These are phyloP conservation scores for Caenorhabditis brenneri DNA, from an alignment of 1,140 invertebrate species.

Conservation along the genomic window DNA sequence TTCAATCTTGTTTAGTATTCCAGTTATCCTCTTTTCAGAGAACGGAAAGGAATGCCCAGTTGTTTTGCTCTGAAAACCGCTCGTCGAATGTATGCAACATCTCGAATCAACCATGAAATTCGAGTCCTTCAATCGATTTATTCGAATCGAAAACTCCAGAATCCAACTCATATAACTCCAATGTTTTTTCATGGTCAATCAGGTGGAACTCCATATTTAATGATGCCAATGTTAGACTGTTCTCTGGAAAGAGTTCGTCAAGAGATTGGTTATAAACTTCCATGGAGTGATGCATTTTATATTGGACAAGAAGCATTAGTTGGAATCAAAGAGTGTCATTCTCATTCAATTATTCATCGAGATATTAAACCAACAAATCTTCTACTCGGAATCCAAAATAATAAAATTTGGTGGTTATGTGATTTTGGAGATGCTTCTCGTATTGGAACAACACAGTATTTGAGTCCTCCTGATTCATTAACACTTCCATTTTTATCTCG, in stretches of 20 bases:
- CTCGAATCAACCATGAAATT: neutral
- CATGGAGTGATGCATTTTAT: neutral
- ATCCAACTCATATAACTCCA: neutral
- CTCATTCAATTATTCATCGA: neutral
- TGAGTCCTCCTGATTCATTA: neutral
- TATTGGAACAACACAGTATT: neutral
- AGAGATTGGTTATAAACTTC: conserved; percentile 4
- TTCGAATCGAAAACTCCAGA: neutral
- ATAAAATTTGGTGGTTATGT: neutral
- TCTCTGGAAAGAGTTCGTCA: neutral
- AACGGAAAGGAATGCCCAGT: neutral
- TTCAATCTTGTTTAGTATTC: neutral
- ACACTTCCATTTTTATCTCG: conserved; percentile 15
- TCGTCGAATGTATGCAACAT: neutral
- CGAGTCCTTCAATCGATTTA: neutral
- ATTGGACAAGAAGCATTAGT: conserved; percentile 4
- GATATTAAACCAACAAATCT: neutral
- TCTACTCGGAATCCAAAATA: neutral
- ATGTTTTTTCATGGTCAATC: neutral
- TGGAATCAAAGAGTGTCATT: neutral
- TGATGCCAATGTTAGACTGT: neutral
- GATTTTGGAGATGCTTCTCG: neutral
- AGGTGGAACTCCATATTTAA: neutral
- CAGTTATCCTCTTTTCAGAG: neutral
- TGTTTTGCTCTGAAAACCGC: neutral